Evolutionary conservation across 2,797 vertebrate genomes (phyloP).

Genomic region (Bucorvus abyssinicus): DNA sequence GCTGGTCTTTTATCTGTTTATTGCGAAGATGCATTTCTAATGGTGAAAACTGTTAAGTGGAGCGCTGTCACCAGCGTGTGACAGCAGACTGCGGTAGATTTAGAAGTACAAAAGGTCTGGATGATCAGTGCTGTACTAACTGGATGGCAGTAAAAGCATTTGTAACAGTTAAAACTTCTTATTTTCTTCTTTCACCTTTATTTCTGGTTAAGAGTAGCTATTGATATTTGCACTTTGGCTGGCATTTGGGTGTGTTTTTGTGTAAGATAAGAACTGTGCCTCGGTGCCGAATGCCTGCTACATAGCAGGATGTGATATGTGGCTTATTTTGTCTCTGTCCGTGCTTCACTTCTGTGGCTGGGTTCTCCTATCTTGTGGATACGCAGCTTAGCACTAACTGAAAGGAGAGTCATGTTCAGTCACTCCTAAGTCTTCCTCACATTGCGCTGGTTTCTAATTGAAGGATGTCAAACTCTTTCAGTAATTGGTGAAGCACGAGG

Average conservation of each 20-base stretch:
- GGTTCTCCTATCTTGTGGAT: background rate
- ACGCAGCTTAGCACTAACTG: background rate
- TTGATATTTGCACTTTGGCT: background rate
- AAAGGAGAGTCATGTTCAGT: background rate
- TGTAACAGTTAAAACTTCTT: background rate
- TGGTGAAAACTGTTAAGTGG: background rate
- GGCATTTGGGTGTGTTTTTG: background rate
- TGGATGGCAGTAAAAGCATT: background rate
- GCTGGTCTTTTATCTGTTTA: background rate
- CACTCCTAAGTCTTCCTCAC: background rate
- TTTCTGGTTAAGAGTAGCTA: background rate
- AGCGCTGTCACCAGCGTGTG: background rate
- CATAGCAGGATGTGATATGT: background rate
- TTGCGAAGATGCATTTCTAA: background rate
- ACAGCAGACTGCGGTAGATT: too few relatives aligned
- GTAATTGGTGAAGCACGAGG: fast-evolving
- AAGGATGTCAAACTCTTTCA: background rate
- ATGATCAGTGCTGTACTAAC: background rate
- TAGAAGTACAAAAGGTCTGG: background rate
- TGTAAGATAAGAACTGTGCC: background rate
- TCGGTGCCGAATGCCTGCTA: background rate
- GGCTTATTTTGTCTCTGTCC: background rate
- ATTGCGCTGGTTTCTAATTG: fast-evolving
- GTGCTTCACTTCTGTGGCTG: background rate
- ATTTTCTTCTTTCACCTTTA: background rate